Evolutionary conservation across 1,140 invertebrate species (phyloP).

Genomic region (Hycleus cichorii): DNA sequence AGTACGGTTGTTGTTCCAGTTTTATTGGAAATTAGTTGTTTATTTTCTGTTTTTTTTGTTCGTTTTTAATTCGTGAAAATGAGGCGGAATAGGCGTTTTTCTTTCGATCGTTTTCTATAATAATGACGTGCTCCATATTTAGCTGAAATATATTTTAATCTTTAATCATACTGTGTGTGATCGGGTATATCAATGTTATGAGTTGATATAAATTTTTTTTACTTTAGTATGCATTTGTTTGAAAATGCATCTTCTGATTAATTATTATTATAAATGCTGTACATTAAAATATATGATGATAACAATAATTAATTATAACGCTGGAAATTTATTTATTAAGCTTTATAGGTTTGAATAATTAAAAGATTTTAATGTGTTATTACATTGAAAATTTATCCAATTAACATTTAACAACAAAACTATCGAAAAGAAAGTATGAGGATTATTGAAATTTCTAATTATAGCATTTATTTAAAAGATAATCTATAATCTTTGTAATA

Average conservation of each 20-base stretch:
- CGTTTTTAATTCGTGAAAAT: too few species aligned
- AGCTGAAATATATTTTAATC: slow-evolving; percentile 31
- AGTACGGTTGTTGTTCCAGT: slow-evolving; percentile 37
- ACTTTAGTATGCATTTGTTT: slow-evolving; percentile 39
- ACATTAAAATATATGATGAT: too few species aligned
- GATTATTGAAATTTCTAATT: neutral
- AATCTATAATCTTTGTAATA: slow-evolving; percentile 18
- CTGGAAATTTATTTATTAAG: slow-evolving; percentile 9
- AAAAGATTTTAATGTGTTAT: slow-evolving; percentile 12
- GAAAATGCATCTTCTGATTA: slow-evolving; percentile 32
- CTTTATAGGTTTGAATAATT: slow-evolving; percentile 5
- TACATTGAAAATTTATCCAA: too few species aligned
- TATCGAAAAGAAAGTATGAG: neutral
- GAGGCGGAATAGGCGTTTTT: too few species aligned
- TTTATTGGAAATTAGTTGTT: slow-evolving; percentile 36
- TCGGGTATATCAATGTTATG: slow-evolving; percentile 43
- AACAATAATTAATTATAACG: slow-evolving; percentile 2
- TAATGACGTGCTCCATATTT: slow-evolving; percentile 15
- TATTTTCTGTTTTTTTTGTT: neutral
- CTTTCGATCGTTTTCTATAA: too few species aligned
- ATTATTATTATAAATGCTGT: too few species aligned
- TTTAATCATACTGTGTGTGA: slow-evolving; percentile 44
- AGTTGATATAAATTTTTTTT: slow-evolving; percentile 38
- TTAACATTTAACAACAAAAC: too few species aligned
- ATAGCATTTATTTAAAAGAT: slow-evolving; percentile 6